These are phyloP conservation scores for Diarsia mendica DNA, from an alignment of 2,888 invertebrate genomes.

Conservation along the genomic window DNA sequence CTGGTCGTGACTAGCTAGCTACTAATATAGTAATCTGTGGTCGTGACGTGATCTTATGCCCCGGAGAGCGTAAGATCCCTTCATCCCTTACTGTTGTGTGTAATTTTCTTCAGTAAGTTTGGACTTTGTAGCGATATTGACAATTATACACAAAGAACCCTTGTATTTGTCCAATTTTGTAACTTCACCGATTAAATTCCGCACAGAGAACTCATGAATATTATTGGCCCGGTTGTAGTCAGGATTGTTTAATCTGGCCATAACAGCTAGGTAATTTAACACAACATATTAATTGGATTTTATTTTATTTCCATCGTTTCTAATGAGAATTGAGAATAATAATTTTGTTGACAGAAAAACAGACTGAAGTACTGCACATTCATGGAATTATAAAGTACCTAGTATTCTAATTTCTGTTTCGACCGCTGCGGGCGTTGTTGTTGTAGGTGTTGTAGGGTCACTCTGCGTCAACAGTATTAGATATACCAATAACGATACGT, in stretches of 20 bases:
- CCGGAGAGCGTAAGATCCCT: not conserved
- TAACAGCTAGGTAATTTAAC: constrained; percentile 3
- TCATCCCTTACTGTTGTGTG: constrained; percentile 28
- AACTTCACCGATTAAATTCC: constrained; percentile 32
- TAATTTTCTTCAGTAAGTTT: constrained; percentile 11
- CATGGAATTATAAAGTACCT: no score
- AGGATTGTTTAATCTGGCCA: constrained; percentile 46
- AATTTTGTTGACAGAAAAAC: no score
- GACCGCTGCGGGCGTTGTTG: no score
- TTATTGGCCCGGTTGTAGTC: constrained; percentile 22
- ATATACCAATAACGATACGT: no score
- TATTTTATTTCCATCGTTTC: not conserved
- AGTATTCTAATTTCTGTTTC: no score
- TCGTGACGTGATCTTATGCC: no score
- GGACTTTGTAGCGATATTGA: constrained; percentile 33
- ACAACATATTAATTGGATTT: constrained; percentile 1
- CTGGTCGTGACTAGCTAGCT: no score
- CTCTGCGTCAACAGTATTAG: no score
- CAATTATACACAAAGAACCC: constrained; percentile 44
- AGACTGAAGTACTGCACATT: no score
- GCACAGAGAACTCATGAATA: constrained; percentile 48
- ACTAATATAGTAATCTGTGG: no score
- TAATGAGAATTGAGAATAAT: no score
- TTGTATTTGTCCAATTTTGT: constrained; percentile 45
- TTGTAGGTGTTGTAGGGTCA: no score